A percentile compares a stretch with the other conserved stretches of the same genome.
Evolutionary conservation across 1,140 invertebrate species (phyloP).

Genomic region (Sitophilus oryzae): DNA sequence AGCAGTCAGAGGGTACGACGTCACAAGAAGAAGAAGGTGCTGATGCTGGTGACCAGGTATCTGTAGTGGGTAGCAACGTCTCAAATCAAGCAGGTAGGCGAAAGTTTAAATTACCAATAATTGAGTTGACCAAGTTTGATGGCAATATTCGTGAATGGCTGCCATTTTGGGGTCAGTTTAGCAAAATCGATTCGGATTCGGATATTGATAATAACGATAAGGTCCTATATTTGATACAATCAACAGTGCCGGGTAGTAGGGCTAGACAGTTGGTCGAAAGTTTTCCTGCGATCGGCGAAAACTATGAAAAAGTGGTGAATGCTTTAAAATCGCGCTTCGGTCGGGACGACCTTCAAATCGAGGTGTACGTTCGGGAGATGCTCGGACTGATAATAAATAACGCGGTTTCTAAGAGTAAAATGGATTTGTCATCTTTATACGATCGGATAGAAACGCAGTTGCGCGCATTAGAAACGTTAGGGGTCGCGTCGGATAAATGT

Average conservation of each 20-base stretch:
- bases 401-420: too few relatives aligned
- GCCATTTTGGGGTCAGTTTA: too few relatives aligned
- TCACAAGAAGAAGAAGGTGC: neutral
- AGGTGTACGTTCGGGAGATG: too few relatives aligned
- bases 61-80: neutral
- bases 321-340: neutral
- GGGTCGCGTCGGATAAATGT: conserved; percentile 39
- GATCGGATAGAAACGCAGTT: conserved; percentile 29
- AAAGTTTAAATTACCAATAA: too few relatives aligned
- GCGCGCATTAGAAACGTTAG: conserved; percentile 39
- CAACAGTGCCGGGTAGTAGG: too few relatives aligned
- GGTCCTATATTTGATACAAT: too few relatives aligned
- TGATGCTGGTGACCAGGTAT: neutral
- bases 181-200: conserved; percentile 9
- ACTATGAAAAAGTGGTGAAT: conserved; percentile 7
- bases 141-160: too few relatives aligned
- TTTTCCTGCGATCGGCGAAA: conserved; percentile 4
- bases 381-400: too few relatives aligned
- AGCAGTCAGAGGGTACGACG: conserved; percentile 1
- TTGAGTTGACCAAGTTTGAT: too few relatives aligned
- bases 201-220: too few relatives aligned
- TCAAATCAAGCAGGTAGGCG: neutral
- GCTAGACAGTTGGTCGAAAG: neutral
- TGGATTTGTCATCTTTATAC: too few relatives aligned
- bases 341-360: too few relatives aligned